phyloP scores from a whole-genome alignment of 2,113 vertebrate genomes.

The Limnothrissa miodon region DNA sequence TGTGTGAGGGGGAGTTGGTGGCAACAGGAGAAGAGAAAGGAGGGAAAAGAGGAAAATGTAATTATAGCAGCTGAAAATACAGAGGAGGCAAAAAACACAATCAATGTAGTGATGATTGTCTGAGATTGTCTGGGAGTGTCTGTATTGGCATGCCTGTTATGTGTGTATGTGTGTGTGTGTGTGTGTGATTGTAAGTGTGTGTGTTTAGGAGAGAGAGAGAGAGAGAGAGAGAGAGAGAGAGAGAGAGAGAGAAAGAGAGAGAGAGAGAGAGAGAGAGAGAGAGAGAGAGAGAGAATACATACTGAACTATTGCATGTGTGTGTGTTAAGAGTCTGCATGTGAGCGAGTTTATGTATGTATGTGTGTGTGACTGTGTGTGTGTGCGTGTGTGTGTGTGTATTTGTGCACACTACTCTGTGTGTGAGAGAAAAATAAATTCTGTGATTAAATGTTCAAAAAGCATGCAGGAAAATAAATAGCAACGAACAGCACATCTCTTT shows the following conservation, averaged over 20 bases:
- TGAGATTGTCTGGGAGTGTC: too few relatives aligned
- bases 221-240: neutral
- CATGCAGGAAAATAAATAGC: neutral
- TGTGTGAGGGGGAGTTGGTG: too few relatives aligned
- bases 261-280: neutral
- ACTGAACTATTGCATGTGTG: neutral
- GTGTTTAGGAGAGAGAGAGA: neutral
- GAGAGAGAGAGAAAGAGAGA: neutral
- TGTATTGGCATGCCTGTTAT: neutral
- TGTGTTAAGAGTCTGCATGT: neutral
- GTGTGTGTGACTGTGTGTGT: neutral
- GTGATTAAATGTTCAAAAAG: neutral
- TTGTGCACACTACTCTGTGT: neutral
- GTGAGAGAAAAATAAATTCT: neutral
- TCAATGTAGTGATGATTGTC: neutral
- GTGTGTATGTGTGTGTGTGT: neutral
- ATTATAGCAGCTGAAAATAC: neutral
- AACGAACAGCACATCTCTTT: neutral
- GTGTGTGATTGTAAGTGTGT: neutral
- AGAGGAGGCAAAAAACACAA: neutral
- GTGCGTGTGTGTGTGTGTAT: neutral
- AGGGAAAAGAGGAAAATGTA: neutral
- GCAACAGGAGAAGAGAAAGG: too few relatives aligned
- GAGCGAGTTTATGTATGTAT: neutral
- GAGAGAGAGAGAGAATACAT: too few relatives aligned